Base-by-base conservation (phyloP, 2,113 vertebrate species). In the Archocentrus centrarchus region DNA sequence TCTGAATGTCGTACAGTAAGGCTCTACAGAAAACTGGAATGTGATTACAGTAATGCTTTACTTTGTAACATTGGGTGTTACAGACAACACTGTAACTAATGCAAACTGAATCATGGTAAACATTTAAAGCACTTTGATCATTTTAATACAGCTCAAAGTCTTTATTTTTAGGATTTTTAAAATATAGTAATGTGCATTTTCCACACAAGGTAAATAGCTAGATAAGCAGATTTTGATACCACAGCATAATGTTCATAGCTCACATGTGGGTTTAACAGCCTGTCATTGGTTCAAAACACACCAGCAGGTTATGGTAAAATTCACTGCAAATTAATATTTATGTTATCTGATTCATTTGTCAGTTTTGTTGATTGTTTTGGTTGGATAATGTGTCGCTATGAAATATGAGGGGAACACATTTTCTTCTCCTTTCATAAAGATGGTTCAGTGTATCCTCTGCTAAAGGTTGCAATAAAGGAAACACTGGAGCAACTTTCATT, bases 161-260 rank as follows among this genome's bases (percentile, higher is more conserved):
- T 17, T 15, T 50, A 41, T 11, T 41, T 41, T 39, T 9, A 39
- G 39, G 35, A 22, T 14, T 63, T 64, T 64, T 64, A 37, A 41
- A 64, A 10, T 44, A 66, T 66, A 68, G 14, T 50, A 10, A 30
- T 70, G 8, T 30, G 15, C 15, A 30, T 50, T 68, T 47, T 30
- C 18, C 41, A 70, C 17, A 6, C 9, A 30, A 70, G 24, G 64
- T 22, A 47, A 35, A 30, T 13, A 11, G 47, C 41, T 50, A 50
- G 15, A 70, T 30, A 7, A 30, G 9, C 24, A 70, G 15, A 70
- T 30, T 50, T 50, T 50, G 44, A 50, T 68, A 68, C 64, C 17
- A 39, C 41, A 27, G 64, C 41, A 47, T 68, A 68, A 68, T 68
- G 41, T 68, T 24, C 64, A 68, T 68, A 47, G 64, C 41, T 68